Evolutionary conservation across 2,888 invertebrate genomes (phyloP).

Genomic region (Herminia tarsipennalis): DNA sequence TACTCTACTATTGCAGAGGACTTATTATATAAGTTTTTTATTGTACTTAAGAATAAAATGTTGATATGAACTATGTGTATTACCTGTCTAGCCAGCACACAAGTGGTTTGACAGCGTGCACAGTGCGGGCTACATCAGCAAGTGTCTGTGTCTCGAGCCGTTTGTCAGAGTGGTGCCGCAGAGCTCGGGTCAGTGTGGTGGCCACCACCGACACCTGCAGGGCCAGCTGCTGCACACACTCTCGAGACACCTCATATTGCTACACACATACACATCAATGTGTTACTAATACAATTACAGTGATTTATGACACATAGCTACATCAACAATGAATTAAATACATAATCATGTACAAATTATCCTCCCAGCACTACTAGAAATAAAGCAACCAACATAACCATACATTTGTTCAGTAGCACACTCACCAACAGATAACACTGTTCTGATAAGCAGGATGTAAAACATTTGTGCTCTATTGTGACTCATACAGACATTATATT

Average conservation of each 20-base stretch:
- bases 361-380: conserved; percentile 25
- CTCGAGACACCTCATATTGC: conserved; percentile 96
- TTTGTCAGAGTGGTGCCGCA: conserved; percentile 88
- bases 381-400: conserved; percentile 23
- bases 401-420: conserved; percentile 24
- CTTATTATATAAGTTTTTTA: too few species aligned
- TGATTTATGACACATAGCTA: conserved; percentile 3
- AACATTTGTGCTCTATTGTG: conserved; percentile 23
- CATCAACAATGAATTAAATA: conserved; percentile 4
- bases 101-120: conserved; percentile 93
- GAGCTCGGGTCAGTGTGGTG: conserved; percentile 88
- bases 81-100: conserved; percentile 96
- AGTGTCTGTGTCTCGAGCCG: conserved; percentile 92
- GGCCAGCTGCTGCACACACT: conserved; percentile 96
- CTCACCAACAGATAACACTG: conserved; percentile 36
- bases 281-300: conserved; percentile 13
- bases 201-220: conserved; percentile 93
- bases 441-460: conserved; percentile 35
- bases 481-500: conserved; percentile 27
- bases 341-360: conserved; percentile 17
- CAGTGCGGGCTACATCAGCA: conserved; percentile 94
- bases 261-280: conserved; percentile 60
- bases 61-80: conserved; percentile 10
- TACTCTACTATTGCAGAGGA: too few species aligned
- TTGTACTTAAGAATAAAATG: too few species aligned